Base-by-base conservation (phyloP, 2,888 invertebrate species). In the Clunio marinus region DNA sequence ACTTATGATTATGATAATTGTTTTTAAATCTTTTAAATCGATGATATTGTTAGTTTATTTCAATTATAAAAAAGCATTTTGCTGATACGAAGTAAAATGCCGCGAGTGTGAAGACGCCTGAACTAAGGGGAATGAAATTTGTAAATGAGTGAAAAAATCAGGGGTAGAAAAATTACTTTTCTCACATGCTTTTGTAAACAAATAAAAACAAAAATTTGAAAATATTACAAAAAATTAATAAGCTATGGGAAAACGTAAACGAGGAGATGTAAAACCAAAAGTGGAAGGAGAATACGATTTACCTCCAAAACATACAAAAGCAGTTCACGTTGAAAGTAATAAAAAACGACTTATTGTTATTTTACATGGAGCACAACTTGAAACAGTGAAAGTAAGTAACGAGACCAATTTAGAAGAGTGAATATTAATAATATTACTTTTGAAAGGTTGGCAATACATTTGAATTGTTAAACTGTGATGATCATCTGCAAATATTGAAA, bases 381-480 rank as follows among this genome's bases (percentile, higher is more conserved):
- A 99, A 81, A 91, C 94, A 51, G 95, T 96, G 0, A 98, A 97
- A 84, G 96, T 96, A 78, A 75, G 74, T 57, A 58, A 66, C 17
- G 65, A n/a, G n/a, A n/a, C n/a, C n/a, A n/a, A n/a, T n/a, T n/a
- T n/a, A n/a, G n/a, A n/a, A n/a, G n/a, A n/a, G n/a, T n/a, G n/a
- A n/a, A n/a, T n/a, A n/a, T 80, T 82, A 70, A 5, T 32, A 32
- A 32, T 32, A 32, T 13, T 32, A 22, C 20, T 51, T 22, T 51
- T n/a, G 5, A 32, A 32, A 96, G 95, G 86, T 88, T 71, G 93
- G 93, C 20, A 89, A 88, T 75, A 84, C 85, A 71, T 97, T 93
- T 79, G 94, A 96, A 76, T 81, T 98, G 25, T 80, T 98, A 63
- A 96, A 96, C 75, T 94, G 94, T 78, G 97, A 98, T 77, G 95